Evolutionary conservation across 2,113 vertebrate species (phyloP).

Genomic region (Amblyornis subalaris): DNA sequence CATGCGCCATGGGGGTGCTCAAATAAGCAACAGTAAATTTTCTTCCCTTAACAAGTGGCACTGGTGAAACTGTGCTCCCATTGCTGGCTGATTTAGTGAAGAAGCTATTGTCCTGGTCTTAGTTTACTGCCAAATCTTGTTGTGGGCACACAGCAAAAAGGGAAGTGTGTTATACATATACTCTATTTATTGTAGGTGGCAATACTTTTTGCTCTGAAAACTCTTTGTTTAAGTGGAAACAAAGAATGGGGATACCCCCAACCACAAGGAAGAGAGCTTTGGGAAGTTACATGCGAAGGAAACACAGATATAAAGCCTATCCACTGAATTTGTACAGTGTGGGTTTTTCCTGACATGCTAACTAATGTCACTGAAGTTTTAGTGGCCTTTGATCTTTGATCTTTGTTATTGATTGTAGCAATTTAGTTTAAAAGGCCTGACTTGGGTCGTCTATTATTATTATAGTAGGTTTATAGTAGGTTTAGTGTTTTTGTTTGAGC

Average conservation of each 20-base stretch:
- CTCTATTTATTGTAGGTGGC: not conserved
- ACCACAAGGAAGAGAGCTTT: not conserved
- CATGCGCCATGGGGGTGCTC: not conserved
- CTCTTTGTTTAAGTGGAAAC: not conserved
- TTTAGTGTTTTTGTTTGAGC: not conserved
- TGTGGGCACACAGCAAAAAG: not conserved
- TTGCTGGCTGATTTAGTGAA: not conserved
- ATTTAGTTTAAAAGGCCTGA: conserved; percentile 1
- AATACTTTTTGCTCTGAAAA: not conserved
- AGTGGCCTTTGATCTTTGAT: conserved; percentile 28
- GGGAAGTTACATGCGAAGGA: not conserved
- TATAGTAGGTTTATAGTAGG: not conserved
- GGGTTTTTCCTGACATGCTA: not conserved
- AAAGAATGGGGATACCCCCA: not conserved
- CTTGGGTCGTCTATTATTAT: not conserved
- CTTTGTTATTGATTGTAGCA: not conserved
- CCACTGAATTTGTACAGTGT: not conserved
- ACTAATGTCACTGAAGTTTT: not conserved
- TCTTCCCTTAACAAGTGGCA: not conserved
- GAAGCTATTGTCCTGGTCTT: not conserved
- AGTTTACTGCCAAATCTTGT: not conserved
- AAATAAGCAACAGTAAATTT: not conserved
- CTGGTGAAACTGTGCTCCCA: not conserved
- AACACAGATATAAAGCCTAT: not conserved
- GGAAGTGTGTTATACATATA: not conserved